Base-by-base conservation (phyloP, 2,113 vertebrate species). In the Pangasianodon hypophthalmus region DNA sequence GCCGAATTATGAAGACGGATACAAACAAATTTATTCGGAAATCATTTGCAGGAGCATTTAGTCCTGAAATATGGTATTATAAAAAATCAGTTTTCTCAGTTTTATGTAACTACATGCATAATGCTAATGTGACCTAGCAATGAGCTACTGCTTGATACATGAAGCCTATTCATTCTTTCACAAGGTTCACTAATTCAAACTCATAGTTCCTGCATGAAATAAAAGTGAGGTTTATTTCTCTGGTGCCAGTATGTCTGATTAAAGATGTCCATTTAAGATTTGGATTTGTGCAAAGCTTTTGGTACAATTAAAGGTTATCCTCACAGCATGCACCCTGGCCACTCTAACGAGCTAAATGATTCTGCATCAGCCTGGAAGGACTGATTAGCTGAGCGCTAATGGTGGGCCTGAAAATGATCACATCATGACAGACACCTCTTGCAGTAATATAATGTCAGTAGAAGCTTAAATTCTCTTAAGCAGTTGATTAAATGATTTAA, bases 231-330 rank as follows among this genome's bases (percentile, higher is more conserved):
- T 50, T 62, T 29, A 41, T 87, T 87, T 54, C 11, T 21, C 69
- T 29, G 18, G 46, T 54, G 14, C 50, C 29, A 81, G 32, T 81
- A 11, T 37, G 44, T 60, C 24, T 56, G 67, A 79, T 80, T 60
- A 41, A 58, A n/a, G 19, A 60, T 44, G 24, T 37, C 41, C 48
- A 37, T 41, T 75, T 50, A 32, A 50, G 84, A 19, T 58, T 58
- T 44, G 29, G 71, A 44, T 62, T 87, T 64, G 54, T 44, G 18
- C 52, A 62, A 58, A 60, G 21, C 86, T 46, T n/a, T 11, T 60
- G 37, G 54, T 62, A 10, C 54, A 54, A 87, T 87, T 87, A 80
- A 48, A 87, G 86, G 41, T 80, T 50, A 48, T 79, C 32, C 86
- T 87, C 71, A 44, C 29, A 62, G 32, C 56, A 73, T 19, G 29